Base-by-base conservation (phyloP, 1,140 invertebrate species). In the Oncopeltus fasciatus region DNA sequence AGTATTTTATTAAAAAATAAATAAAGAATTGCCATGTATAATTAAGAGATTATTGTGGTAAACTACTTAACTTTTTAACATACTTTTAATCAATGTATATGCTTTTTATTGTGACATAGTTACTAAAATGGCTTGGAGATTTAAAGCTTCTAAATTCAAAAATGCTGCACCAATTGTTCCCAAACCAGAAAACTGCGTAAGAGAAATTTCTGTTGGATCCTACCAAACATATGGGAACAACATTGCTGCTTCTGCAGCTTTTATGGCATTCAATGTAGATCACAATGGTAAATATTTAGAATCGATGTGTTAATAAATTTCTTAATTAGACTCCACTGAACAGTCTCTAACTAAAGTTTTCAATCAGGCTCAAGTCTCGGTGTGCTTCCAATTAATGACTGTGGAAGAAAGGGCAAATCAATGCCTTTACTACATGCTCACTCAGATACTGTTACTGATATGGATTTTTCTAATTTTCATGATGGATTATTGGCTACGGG, bases 91-190 rank as follows among this genome's bases (percentile, higher is more conserved):
- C n/a, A n/a, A n/a, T n/a, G n/a, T n/a, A n/a, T n/a, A n/a, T n/a
- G n/a, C n/a, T n/a, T n/a, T n/a, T 18, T n/a, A 1, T 20, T 46
- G 44, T 46, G 18, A 46, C 21, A 20, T 46, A 46, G 44, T 9
- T 11, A 20, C 14, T 56, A 82, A 72, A 68, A 92, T 91, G 88
- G 88, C 89, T 75, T 95, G 90, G 90, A 80, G 90, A 76, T 95
- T 95, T 76, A 95, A 95, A 81, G 88, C 89, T 72, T 95, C 92
- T 60, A 95, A 96, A 73, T 96, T 92, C 74, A 95, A 95, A 82
- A 95, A 96, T 88, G 89, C 92, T 63, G 85, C 89, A 65, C 90
- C 92, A 26, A 92, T 93, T 71, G 85, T 92, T 66, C 90, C 90
- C 11, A 94, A 92, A 72, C 86, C 87, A 64, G 92, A 95, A 77